Evolutionary conservation across 1,140 invertebrate species (phyloP), one percentile per base, ranked within the genome.

Genomic region (Neodiprion fabricii): DNA sequence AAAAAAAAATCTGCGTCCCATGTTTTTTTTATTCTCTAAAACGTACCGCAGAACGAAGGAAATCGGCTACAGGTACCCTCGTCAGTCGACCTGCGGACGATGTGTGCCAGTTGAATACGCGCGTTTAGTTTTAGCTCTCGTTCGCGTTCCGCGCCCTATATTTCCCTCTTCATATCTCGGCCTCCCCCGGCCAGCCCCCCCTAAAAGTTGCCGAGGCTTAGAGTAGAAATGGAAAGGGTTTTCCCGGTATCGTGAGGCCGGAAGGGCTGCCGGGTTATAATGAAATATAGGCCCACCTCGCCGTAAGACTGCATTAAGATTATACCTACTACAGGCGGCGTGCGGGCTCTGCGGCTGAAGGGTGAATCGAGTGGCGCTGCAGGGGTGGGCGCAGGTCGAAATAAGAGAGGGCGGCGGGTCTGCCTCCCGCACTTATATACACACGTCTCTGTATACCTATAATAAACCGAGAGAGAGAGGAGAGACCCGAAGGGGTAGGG

Each of bases 291-390:
- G 82, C 82, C 75, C 82, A 85, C 88, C 87, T 82, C 86, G 87
- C 85, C 83, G 86, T 87, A 88, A 88, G 86, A 88, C 86, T 88
- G 86, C 86, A 88, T 88, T 88, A 88, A 88, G 86, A 87, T 88
- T 88, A 88, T 87, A 88, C 85, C 78, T 81, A 79, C 80, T 53
- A 53, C n/a, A 53, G 50, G 50, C 50, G n/a, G 50, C 50, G 50
- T 53, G 76, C 80, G 77, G 73, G 77, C 75, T 80, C 79, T 83
- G 83, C 83, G 85, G 80, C 82, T 80, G 80, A 84, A 82, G 81
- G 83, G 80, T 78, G 83, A 84, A 83, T 81, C 80, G 81, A 80
- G 78, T 70, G 76, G 74, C 67, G 73, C 72, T 71, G 49, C 47
- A 48, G 70, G 67, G 78, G 71, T 75, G 75, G 76, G 79, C 76